phyloP scores from a whole-genome alignment of 2,797 vertebrate genomes.

The Paramormyrops hopkinsi region DNA sequence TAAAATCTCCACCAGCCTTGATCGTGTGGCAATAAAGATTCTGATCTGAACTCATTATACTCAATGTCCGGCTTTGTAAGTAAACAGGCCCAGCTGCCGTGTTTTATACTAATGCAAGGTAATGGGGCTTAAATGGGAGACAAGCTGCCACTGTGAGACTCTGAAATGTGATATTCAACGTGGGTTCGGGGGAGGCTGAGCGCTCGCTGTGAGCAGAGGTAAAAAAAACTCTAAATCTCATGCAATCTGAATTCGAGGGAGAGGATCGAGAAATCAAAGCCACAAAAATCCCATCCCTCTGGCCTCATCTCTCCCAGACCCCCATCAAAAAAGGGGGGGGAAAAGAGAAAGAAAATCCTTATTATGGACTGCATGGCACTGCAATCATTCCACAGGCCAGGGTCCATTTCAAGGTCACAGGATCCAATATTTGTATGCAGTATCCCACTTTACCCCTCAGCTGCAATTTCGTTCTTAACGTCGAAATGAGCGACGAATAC shows the following conservation, averaged over 20 bases:
- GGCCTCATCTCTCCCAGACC: not conserved
- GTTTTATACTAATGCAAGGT: not conserved
- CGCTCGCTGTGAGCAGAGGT: not conserved
- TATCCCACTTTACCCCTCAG: not conserved
- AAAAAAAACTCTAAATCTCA: not conserved
- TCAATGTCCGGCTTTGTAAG: not conserved
- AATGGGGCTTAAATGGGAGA: not conserved
- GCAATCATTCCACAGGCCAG: slow-evolving; percentile 3
- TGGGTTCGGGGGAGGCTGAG: not conserved
- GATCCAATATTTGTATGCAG: slow-evolving; percentile 11
- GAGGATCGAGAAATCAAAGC: not conserved
- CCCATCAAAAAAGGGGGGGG: not conserved
- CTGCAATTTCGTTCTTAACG: not conserved
- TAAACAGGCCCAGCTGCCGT: not conserved
- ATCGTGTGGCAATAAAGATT: not conserved
- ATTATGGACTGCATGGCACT: not conserved
- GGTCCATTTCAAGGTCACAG: slow-evolving; percentile 23
- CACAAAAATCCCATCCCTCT: not conserved
- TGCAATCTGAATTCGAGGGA: slow-evolving; percentile 19
- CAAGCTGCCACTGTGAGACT: not conserved
- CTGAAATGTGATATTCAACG: not conserved
- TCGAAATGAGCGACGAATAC: not conserved
- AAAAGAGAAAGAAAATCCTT: slow-evolving; percentile 4
- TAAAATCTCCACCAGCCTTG: not conserved
- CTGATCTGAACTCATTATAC: not conserved